Evolutionary conservation across 2,797 vertebrate genomes (phyloP).

Genomic region (Basileuterus tristriatus): DNA sequence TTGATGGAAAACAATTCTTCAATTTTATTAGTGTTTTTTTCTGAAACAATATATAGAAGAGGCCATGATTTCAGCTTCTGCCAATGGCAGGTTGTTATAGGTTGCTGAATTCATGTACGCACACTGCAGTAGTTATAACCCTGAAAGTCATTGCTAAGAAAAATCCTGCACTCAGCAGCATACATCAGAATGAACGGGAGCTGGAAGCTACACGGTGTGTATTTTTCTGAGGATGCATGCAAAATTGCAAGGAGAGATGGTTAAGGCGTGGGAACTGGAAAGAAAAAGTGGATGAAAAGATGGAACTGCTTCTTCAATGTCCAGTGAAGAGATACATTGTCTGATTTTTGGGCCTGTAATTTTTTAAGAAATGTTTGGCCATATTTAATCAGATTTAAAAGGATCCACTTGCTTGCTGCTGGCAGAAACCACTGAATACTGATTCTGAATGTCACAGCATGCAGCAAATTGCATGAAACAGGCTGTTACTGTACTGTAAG

Average conservation of each 20-base stretch:
- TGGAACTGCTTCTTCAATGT: neutral
- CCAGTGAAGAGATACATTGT: neutral
- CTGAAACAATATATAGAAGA: neutral
- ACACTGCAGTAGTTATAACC: neutral
- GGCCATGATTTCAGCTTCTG: neutral
- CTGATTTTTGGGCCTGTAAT: neutral
- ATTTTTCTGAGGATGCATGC: neutral
- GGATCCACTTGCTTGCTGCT: neutral
- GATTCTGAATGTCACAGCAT: neutral
- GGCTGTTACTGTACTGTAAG: neutral
- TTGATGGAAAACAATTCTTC: neutral
- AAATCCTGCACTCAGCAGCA: neutral
- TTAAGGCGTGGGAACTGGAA: neutral
- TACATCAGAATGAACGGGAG: neutral
- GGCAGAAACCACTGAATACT: neutral
- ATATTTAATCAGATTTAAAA: neutral
- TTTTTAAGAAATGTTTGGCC: neutral
- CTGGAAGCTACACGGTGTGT: neutral
- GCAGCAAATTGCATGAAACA: neutral
- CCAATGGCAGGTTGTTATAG: neutral
- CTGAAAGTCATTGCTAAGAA: neutral
- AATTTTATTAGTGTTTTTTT: neutral
- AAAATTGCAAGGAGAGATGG: neutral
- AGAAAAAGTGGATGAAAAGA: neutral
- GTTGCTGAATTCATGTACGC: rapidly evolving